Base-by-base conservation (phyloP, 2,888 invertebrate genomes). In the Nemotelus pantherinus region DNA sequence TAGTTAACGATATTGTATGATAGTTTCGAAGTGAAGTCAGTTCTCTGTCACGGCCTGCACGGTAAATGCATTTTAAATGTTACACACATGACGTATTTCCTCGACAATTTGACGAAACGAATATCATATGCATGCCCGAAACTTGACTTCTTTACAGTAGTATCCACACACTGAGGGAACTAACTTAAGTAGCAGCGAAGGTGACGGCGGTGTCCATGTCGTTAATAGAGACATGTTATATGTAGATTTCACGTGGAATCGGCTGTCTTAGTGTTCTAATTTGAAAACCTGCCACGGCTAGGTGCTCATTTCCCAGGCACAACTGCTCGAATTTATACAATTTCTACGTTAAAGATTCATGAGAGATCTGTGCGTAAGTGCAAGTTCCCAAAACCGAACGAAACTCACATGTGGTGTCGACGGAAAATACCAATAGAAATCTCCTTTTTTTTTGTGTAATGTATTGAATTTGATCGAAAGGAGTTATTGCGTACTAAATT, bases 11-110 rank as follows among this genome's bases (percentile, higher is more conserved):
- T 25, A 25, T 25, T 25, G 25, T 25, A 25, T 25, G 25, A 25
- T 25, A 25, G 25, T 25, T 25, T 25, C 25, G 1, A 25, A 25
- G 25, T 25, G 25, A 25, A 25, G 25, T 25, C 25, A 25, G 25
- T 25, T 25, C 25, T 25, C 25, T 25, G 25, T 25, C 25, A 25
- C 25, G 25, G n/a, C 60, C 63, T 60, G 74, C 60, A 74, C 60
- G 63, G 63, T 60, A 63, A 48, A 50, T 63, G 74, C 48, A 74
- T 74, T 74, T 74, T 48, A 74, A 74, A 63, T 74, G 47, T 74
- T 60, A 74, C 48, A 74, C 57, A 72, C 71, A 58, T 57, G 58
- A 72, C 71, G 57, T 72, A 57, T 57, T 72, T 72, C 45, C 71
- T 58, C 58, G 57, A 39, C 48, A 41, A 70, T 43, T 10, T 10